Base-by-base conservation (phyloP, 2,888 invertebrate genomes). In the Hirtodrosophila alboralis region DNA sequence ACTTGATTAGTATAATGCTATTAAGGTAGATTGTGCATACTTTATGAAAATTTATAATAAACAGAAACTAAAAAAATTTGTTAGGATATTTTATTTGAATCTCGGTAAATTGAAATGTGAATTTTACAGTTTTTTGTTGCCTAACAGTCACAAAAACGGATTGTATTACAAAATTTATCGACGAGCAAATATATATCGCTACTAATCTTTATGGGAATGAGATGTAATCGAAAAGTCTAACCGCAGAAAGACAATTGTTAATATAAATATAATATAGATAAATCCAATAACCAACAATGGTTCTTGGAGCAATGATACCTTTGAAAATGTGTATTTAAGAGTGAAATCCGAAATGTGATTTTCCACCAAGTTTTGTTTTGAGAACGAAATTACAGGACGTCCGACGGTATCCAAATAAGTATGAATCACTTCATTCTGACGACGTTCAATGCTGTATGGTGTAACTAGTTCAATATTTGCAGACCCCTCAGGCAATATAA, bases 371-470 rank as follows among this genome's bases (percentile, higher is more conserved):
- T 98, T 98, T 13, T 91, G 93, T 90, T 96, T 96, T 1, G 93
- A 92, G 51, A 98, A 93, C 6, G 94, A 92, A 49, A 99, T 92
- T 0, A 98, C 97, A 0, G 97, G 96, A 49, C 99, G 94, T 0
- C 98, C 99, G 75, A 95, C 94, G 0, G 96, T 96, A 89, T 99
- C 99, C 86, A 99, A 92, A 89, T 99, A 99, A 3, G 99, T 99
- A 89, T 93, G 96, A 78, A 97, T 96, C 1, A 96, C 90, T 38
- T 93, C 93, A 88, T 97, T 95, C 0, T 95, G 92, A 18, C 94
- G 91, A 40, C 96, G 93, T 13, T 94, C 93, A 0, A 97, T 95
- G 6, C 93, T 89, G 90, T 95, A 99, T 0, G 98, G 98, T 2
- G 96, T 92, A 49, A 93, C 93, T 0, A 98, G 87, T 84, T 96